A percentile compares a stretch with the other conserved stretches of the same genome.
phyloP scores from a whole-genome alignment of 2,888 invertebrate species.

The Byasa hedistus region DNA sequence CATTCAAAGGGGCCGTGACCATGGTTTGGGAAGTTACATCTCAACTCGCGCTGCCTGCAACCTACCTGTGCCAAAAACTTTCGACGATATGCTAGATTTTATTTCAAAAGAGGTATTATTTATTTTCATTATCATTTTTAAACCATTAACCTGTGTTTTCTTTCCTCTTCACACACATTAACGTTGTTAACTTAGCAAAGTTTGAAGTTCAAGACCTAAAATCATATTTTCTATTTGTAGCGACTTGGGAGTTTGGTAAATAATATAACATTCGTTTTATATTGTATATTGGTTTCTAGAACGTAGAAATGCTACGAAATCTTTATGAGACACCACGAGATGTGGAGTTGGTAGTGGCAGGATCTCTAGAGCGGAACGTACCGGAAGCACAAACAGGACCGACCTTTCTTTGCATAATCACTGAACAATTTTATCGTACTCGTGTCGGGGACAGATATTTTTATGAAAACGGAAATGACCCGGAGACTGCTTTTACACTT shows the following conservation, averaged over 20 bases:
- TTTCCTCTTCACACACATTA: not conserved
- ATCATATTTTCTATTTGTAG: too few relatives aligned
- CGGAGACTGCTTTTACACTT: slow-evolving; percentile 81
- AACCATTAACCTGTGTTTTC: not conserved
- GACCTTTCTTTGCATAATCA: slow-evolving; percentile 92
- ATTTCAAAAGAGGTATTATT: slow-evolving; percentile 81
- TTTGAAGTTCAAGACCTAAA: too few relatives aligned
- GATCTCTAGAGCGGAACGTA: slow-evolving; percentile 87
- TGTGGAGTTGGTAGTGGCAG: slow-evolving; percentile 92
- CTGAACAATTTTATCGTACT: slow-evolving; percentile 92
- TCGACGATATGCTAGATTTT: slow-evolving; percentile 85
- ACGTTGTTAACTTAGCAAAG: not conserved
- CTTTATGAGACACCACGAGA: slow-evolving; percentile 88
- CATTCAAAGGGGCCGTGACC: slow-evolving; percentile 92
- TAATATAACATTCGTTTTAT: too few relatives aligned
- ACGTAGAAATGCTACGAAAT: slow-evolving; percentile 81
- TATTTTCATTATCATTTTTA: not conserved
- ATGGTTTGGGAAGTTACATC: slow-evolving; percentile 89
- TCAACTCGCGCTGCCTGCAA: slow-evolving; percentile 88
- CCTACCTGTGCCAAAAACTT: slow-evolving; percentile 82
- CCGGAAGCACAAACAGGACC: slow-evolving; percentile 90
- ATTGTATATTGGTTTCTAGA: slow-evolving; percentile 60
- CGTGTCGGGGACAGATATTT: slow-evolving; percentile 93
- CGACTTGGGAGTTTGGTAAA: too few relatives aligned
- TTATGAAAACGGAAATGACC: slow-evolving; percentile 85